These are phyloP conservation scores for Rhipidura dahli DNA, from an alignment of 2,113 vertebrate genomes.

Conservation along the genomic window DNA sequence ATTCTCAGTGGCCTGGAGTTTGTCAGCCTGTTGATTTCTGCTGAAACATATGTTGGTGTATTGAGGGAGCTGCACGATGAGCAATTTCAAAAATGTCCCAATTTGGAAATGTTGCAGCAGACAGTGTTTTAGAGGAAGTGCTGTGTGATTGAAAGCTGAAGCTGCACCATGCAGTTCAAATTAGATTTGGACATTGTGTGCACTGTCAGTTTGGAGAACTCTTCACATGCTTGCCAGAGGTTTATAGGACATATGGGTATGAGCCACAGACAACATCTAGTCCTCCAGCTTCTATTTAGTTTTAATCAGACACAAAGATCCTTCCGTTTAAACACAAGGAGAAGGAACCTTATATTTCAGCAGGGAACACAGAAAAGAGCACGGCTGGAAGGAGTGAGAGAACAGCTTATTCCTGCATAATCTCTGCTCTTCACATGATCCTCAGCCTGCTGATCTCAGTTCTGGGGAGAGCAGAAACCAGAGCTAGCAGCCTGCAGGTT, in stretches of 20 bases:
- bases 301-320: conserved; percentile 9
- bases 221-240: conserved; percentile 15
- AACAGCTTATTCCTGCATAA: not conserved
- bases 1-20: conserved; percentile 50
- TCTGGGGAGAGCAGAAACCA: not conserved
- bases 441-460: not conserved
- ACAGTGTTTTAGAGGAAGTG: conserved; percentile 37
- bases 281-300: not conserved
- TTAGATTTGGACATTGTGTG: conserved; percentile 44
- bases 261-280: conserved; percentile 14
- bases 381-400: not conserved
- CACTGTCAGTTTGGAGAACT: conserved; percentile 27
- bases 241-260: conserved; percentile 33
- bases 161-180: conserved; percentile 40
- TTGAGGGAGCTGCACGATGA: conserved; percentile 1
- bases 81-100: conserved; percentile 41
- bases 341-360: conserved; percentile 1
- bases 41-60: conserved; percentile 43
- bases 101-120: conserved; percentile 45
- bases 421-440: conserved; percentile 26
- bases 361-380: not conserved
- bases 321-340: not conserved
- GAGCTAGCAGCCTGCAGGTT: conserved; percentile 2
- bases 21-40: conserved; percentile 56
- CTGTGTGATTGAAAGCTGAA: conserved; percentile 48